Evolutionary conservation across 2,888 invertebrate genomes (phyloP).

Genomic region (Sarcophaga caerulescens): DNA sequence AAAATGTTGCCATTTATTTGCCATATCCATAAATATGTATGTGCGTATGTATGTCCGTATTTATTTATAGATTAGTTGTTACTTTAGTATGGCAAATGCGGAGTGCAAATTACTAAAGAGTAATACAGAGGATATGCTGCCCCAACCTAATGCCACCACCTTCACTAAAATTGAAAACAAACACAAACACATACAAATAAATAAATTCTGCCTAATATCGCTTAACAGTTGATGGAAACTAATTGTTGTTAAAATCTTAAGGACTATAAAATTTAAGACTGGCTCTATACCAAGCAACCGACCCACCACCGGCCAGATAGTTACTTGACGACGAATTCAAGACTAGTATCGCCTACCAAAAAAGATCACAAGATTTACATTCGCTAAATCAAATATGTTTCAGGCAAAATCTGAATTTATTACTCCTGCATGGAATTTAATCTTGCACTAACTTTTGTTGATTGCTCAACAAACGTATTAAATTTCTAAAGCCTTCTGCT

Average conservation of each 20-base stretch:
- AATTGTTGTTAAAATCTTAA: background rate
- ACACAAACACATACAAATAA: too few relatives aligned
- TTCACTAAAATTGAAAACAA: background rate
- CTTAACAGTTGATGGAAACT: background rate
- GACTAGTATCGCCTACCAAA: too few relatives aligned
- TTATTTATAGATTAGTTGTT: constrained; percentile 60
- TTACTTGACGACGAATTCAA: too few relatives aligned
- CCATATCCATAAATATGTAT: background rate
- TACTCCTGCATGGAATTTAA: too few relatives aligned
- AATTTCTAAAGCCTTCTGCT: too few relatives aligned
- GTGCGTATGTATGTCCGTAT: constrained; percentile 12
- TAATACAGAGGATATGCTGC: constrained; percentile 38
- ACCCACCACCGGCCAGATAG: too few relatives aligned
- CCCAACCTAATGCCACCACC: background rate
- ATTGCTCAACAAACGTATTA: too few relatives aligned
- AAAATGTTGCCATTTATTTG: constrained; percentile 34
- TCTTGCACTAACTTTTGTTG: too few relatives aligned
- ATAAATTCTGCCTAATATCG: background rate
- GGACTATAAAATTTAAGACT: background rate
- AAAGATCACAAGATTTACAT: too few relatives aligned
- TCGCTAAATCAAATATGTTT: too few relatives aligned
- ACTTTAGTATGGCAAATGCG: constrained; percentile 44
- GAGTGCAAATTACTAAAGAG: constrained; percentile 64
- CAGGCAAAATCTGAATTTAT: too few relatives aligned
- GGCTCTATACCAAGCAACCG: too few relatives aligned